Base-by-base conservation (phyloP, 2,797 vertebrate species). In the Microctenopoma steveboyesi region DNA sequence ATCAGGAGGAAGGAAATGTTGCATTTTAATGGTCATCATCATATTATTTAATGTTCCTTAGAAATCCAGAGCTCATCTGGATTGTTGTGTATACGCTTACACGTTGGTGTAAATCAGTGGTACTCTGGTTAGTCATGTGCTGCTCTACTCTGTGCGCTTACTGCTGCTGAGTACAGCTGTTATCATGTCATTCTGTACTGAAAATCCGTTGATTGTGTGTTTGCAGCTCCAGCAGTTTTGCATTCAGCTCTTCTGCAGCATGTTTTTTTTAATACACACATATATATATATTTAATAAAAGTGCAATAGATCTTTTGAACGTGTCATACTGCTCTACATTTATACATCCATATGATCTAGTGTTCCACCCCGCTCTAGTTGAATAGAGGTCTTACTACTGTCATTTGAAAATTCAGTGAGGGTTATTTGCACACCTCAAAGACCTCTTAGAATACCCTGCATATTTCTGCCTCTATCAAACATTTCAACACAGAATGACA, bases 271-370 rank as follows among this genome's bases (percentile, higher is more conserved):
- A 6, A 33, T 4, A 30, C 3, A 30, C 5, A 30, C 5, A 33
- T 35, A 49, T n/a, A 50, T n/a, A 66, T 60, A 66, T 70, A 45
- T 87, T 82, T 60, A 85, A 87, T 86, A 78, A 87, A 90, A 82
- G 79, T 86, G 75, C 83, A 79, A 84, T 80, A 45, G 16, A 76
- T 25, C 16, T 55, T 74, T 71, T 63, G 27, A 64, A 12, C 6
- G 37, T 33, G n/a, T 49, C 2, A 1, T 1, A 1, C 33, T 48
- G 45, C 18, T 11, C 1, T 49, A 43, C 7, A 72, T 69, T 72
- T 0, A 30, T 72, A 18, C 18, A 18, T 18, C 18, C 18, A 18
- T 16, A 46, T 28, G 7, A 22, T 40, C 16, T 33, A 43, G 13
- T 30, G 16, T 58, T 50, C 28, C 18, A 4, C 35, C 9, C 47